These are phyloP conservation scores for Emberiza fucata DNA, from an alignment of 2,113 vertebrate species.

Conservation along the genomic window DNA sequence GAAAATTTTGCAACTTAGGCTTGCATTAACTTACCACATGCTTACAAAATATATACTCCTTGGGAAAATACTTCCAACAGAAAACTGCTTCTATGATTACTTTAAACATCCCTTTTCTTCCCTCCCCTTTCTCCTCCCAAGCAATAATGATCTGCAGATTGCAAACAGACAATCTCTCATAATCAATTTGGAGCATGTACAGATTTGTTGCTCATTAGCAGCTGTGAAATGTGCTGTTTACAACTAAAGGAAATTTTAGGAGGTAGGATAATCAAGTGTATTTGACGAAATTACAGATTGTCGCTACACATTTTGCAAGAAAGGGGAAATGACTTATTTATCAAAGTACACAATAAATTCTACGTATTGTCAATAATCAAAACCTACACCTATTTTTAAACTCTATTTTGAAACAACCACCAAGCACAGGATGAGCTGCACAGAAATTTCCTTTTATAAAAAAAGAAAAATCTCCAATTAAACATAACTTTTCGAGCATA, in stretches of 20 bases:
- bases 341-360: neutral
- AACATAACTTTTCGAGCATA: neutral
- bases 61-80: neutral
- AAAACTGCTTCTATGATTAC: neutral
- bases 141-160: neutral
- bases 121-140: neutral
- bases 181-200: neutral
- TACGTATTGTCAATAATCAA: neutral
- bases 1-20: neutral
- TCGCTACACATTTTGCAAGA: neutral
- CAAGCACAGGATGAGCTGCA: neutral
- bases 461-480: neutral
- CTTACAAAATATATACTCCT: neutral
- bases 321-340: neutral
- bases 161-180: conserved; percentile 2
- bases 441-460: neutral
- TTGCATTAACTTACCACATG: neutral
- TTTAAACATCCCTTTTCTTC: neutral
- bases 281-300: neutral
- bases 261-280: neutral
- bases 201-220: conserved; percentile 7
- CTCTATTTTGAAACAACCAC: neutral
- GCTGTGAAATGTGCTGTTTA: neutral
- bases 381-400: neutral
- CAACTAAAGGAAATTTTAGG: neutral